These are phyloP conservation scores for Synergus umbraculus DNA, from an alignment of 2,888 invertebrate genomes.

Conservation along the genomic window DNA sequence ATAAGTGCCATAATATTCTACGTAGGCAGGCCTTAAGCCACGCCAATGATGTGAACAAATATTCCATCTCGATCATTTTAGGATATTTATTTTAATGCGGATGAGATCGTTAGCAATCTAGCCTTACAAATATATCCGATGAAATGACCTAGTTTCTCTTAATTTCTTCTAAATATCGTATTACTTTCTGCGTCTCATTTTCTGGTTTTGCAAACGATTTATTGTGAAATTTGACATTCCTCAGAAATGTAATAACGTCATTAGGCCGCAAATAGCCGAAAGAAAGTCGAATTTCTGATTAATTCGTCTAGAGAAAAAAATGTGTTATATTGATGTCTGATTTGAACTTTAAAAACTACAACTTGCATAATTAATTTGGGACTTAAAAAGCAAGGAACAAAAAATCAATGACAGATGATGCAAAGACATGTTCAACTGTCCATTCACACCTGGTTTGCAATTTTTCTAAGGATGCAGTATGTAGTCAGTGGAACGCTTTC, in stretches of 20 bases:
- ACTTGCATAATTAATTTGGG: background rate
- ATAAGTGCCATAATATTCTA: conserved; percentile 34
- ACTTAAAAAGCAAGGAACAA: background rate
- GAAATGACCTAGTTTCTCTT: conserved; percentile 35
- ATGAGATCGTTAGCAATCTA: background rate
- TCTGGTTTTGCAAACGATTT: background rate
- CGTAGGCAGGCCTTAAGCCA: background rate
- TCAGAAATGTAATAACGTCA: background rate
- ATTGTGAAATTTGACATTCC: background rate
- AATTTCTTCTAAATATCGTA: conserved; percentile 13
- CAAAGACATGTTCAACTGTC: background rate
- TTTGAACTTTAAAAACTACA: too few relatives aligned
- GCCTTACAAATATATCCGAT: background rate
- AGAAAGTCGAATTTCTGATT: background rate
- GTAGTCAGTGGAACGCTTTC: conserved; percentile 13
- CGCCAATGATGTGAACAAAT: background rate
- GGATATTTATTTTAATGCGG: conserved; percentile 1
- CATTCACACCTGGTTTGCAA: conserved; percentile 25
- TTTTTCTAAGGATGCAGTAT: background rate
- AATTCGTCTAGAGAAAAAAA: too few relatives aligned
- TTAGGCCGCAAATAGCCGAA: too few relatives aligned
- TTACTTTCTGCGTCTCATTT: background rate
- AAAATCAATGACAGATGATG: background rate
- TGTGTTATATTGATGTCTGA: too few relatives aligned
- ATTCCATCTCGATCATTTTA: conserved; percentile 20